These are phyloP conservation scores for Xiphias gladius DNA, from an alignment of 2,113 vertebrate genomes.

Conservation along the genomic window DNA sequence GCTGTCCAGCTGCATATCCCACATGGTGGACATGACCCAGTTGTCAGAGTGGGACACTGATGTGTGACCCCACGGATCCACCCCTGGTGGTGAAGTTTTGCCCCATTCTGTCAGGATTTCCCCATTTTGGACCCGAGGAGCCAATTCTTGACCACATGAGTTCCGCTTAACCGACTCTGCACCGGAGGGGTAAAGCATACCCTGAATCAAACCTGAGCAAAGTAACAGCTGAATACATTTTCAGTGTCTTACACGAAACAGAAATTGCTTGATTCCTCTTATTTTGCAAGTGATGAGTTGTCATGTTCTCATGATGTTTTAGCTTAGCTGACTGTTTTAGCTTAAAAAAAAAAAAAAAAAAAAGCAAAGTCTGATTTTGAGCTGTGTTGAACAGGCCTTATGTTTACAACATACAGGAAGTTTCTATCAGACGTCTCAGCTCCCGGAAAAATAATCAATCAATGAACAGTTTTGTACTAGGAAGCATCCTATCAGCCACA, in stretches of 20 bases:
- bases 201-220: slow-evolving; percentile 61
- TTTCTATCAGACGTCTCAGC: too few species aligned
- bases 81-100: slow-evolving; percentile 22
- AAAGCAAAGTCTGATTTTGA: not conserved
- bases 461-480: not conserved
- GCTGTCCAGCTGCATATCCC: slow-evolving; percentile 68
- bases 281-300: not conserved
- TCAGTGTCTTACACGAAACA: not conserved
- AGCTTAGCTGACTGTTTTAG: not conserved
- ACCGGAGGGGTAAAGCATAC: slow-evolving; percentile 8
- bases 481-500: not conserved
- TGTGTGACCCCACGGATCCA: slow-evolving; percentile 28
- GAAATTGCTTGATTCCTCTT: not conserved
- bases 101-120: slow-evolving; percentile 44
- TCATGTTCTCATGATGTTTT: not conserved
- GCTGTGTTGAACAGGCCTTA: not conserved
- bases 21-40: slow-evolving; percentile 66
- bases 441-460: not conserved
- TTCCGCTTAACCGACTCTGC: slow-evolving; percentile 25
- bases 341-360: not conserved
- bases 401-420: slow-evolving; percentile 11
- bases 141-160: slow-evolving; percentile 36
- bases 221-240: slow-evolving; percentile 33
- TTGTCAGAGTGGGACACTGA: slow-evolving; percentile 47
- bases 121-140: slow-evolving; percentile 46